Percentiles rank a stretch among this genome's conserved stretches.
phyloP scores from a whole-genome alignment of 2,888 invertebrate species.

The Desoria tigrina region DNA sequence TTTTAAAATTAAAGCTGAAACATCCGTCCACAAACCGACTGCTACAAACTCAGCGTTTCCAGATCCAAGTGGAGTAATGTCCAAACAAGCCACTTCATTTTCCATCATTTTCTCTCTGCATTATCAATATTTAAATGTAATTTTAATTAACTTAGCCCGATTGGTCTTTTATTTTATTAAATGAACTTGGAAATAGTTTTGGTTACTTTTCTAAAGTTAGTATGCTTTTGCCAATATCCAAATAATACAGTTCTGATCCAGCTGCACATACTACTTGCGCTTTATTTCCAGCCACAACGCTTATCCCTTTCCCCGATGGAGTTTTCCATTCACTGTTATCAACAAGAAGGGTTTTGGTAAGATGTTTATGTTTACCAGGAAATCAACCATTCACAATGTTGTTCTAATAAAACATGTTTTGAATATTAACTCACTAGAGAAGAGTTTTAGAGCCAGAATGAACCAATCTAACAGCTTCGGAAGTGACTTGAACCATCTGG shows the following conservation, averaged over 20 bases:
- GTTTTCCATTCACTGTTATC: conserved; percentile 72
- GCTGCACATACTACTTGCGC: conserved; percentile 83
- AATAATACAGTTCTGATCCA: conserved; percentile 81
- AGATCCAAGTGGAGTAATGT: conserved; percentile 77
- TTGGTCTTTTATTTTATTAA: no score
- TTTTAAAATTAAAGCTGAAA: conserved; percentile 82
- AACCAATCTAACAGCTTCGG: conserved; percentile 71
- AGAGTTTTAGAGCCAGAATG: conserved; percentile 68
- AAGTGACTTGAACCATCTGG: conserved; percentile 78
- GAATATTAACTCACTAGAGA: conserved; percentile 58
- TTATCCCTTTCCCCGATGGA: conserved; percentile 71
- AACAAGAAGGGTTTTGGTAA: no score
- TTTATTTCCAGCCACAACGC: conserved; percentile 81
- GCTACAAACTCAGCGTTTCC: conserved; percentile 75
- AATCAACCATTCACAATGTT: conserved; percentile 6
- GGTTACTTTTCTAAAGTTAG: conserved; percentile 65
- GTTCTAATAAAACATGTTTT: neutral
- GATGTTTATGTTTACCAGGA: no score
- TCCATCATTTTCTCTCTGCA: conserved; percentile 72
- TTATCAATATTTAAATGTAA: no score
- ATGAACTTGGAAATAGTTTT: neutral
- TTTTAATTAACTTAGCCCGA: no score
- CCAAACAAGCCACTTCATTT: conserved; percentile 94
- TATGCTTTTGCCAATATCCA: conserved; percentile 70
- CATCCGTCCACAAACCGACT: conserved; percentile 96